Conservation (phyloP, 2,113 vertebrate genomes). For the Anolis sagrei region DNA sequence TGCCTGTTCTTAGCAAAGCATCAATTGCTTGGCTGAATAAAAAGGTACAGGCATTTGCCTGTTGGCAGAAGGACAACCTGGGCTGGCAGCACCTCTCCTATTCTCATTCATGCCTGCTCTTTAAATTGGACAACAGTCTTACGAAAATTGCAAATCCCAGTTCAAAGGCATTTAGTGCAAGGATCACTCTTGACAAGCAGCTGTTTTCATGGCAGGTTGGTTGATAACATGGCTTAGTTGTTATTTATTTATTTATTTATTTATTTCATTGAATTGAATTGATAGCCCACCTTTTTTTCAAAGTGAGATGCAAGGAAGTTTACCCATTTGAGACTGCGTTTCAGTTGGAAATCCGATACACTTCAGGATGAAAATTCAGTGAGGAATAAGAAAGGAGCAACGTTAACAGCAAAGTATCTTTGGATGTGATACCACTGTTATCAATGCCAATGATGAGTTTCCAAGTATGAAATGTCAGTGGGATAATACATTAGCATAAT, state of each 20-base stretch:
- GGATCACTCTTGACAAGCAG: background rate
- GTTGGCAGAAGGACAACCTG: too few species aligned
- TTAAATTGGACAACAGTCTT: background rate
- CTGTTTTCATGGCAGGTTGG: background rate
- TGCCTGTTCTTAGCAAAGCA: too few species aligned
- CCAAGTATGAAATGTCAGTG: slow-evolving; percentile 3
- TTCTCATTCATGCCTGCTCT: too few species aligned
- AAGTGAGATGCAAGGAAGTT: too few species aligned
- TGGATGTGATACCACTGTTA: background rate
- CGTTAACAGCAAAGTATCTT: background rate
- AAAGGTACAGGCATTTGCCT: too few species aligned
- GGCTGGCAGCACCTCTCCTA: background rate
- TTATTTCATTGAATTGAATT: too few species aligned
- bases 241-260: too few species aligned
- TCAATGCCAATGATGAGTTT: background rate
- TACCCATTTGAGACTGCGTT: background rate
- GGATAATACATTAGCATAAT: slow-evolving; percentile 6
- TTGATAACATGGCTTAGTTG: background rate
- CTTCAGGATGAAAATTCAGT: background rate
- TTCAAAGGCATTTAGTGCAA: background rate
- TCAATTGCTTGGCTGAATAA: too few species aligned
- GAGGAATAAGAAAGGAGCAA: background rate
- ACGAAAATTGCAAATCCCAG: background rate
- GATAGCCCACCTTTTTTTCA: too few species aligned
- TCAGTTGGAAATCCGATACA: background rate